phyloP scores from a whole-genome alignment of 2,797 vertebrate species.

The Uromys caudimaculatus region DNA sequence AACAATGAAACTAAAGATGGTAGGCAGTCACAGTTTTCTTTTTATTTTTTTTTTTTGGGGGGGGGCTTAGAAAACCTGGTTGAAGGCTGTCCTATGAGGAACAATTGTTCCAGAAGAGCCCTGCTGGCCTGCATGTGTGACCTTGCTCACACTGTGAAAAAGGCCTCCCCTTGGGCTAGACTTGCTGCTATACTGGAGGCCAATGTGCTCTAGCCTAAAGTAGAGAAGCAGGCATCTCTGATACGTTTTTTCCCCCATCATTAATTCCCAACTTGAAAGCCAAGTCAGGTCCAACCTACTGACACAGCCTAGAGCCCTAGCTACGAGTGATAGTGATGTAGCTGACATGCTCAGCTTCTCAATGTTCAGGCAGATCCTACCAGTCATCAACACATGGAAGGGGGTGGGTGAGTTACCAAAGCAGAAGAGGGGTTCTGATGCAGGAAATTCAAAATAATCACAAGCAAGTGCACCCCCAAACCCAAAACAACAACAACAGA shows the following conservation, averaged over 20 bases:
- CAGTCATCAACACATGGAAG: background rate
- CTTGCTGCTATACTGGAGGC: fast-evolving
- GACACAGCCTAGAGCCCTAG: background rate
- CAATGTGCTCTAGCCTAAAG: background rate
- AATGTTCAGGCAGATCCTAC: constrained; percentile 18
- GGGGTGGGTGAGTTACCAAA: background rate
- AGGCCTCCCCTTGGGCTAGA: fast-evolving
- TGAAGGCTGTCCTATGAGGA: background rate
- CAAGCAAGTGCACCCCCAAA: background rate
- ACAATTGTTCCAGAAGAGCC: background rate
- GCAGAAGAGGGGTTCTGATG: background rate
- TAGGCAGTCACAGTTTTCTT: background rate
- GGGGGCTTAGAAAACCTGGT: background rate
- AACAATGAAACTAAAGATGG: background rate
- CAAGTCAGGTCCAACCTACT: background rate
- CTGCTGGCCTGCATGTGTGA: background rate
- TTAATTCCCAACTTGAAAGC: background rate
- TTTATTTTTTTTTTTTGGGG: background rate
- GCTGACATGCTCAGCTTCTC: background rate
- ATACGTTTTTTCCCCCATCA: background rate
- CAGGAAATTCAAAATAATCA: background rate
- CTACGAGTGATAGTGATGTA: background rate
- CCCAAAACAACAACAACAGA: background rate
- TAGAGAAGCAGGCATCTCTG: background rate
- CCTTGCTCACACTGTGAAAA: background rate